A percentile compares a stretch with the other conserved stretches of the same genome.
Evolutionary conservation across 2,797 vertebrate genomes (phyloP).

Genomic region (Tapera naevia): DNA sequence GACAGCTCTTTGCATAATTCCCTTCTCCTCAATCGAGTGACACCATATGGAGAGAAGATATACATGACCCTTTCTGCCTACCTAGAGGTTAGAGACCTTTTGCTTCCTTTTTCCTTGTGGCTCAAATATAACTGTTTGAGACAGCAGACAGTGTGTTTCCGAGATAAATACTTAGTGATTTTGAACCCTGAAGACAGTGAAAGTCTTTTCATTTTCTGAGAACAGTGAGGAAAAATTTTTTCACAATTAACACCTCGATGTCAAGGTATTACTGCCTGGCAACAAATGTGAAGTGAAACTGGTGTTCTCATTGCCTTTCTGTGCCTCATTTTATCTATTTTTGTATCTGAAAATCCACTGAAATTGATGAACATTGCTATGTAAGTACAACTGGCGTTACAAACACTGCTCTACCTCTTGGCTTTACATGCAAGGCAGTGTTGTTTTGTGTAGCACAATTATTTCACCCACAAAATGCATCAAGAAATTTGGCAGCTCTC

Average conservation of each 20-base stretch:
- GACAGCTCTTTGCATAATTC: constrained; percentile 99
- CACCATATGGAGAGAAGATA: constrained; percentile 97
- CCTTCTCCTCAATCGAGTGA: constrained; percentile 94
- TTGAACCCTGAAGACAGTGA: not conserved
- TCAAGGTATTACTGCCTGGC: not conserved
- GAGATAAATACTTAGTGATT: not conserved
- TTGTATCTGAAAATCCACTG: not conserved
- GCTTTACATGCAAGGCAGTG: not conserved
- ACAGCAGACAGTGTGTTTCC: not conserved
- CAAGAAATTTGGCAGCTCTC: not conserved
- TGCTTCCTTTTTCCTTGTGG: not conserved
- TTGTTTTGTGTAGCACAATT: not conserved
- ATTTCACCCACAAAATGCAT: not conserved
- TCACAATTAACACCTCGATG: not conserved
- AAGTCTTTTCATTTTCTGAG: not conserved
- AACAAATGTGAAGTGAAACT: not conserved
- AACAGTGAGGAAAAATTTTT: not conserved
- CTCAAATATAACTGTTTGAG: not conserved
- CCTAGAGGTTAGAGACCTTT: constrained; percentile 85
- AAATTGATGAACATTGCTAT: fast-evolving
- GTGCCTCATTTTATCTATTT: not conserved
- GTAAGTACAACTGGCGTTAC: not conserved
- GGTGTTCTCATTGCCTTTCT: not conserved
- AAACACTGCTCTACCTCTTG: not conserved
- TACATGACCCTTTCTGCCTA: constrained; percentile 98